Evolutionary conservation across 1,140 invertebrate genomes (phyloP).

Genomic region (Schlechtendalia chinensis): DNA sequence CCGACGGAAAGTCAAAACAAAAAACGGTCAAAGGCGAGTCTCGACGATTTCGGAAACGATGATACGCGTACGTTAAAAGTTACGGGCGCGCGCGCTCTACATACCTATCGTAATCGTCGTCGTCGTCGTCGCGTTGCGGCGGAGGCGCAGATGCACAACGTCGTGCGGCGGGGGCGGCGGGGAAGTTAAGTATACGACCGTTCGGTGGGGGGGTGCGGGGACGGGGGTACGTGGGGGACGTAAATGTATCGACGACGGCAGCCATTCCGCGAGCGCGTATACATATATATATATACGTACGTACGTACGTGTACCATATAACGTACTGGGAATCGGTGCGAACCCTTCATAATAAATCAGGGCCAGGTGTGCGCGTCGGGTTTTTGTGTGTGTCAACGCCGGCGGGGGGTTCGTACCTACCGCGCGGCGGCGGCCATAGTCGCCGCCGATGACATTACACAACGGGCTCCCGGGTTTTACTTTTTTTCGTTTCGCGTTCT

Average conservation of each 20-base stretch:
- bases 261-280: too few species aligned
- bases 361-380: slow-evolving; percentile 46
- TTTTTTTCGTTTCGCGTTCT: slow-evolving; percentile 4
- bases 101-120: too few species aligned
- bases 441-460: slow-evolving; percentile 45
- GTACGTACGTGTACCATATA: neutral
- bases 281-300: neutral
- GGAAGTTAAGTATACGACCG: too few species aligned
- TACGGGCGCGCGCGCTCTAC: too few species aligned
- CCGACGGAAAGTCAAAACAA: too few species aligned
- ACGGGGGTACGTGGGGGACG: neutral
- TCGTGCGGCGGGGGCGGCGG: neutral
- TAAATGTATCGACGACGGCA: neutral
- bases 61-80: too few species aligned
- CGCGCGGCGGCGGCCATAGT: slow-evolving; percentile 1
- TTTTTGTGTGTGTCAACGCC: slow-evolving; percentile 48
- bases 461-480: slow-evolving; percentile 46
- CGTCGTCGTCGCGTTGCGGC: too few species aligned
- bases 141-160: neutral
- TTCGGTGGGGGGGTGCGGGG: too few species aligned
- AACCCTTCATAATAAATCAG: slow-evolving; percentile 50
- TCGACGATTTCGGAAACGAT: too few species aligned
- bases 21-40: too few species aligned
- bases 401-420: slow-evolving; percentile 43
- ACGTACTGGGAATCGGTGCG: neutral